Evolutionary conservation across 1,140 invertebrate species (phyloP).

Genomic region (Hypsibius dujardini): DNA sequence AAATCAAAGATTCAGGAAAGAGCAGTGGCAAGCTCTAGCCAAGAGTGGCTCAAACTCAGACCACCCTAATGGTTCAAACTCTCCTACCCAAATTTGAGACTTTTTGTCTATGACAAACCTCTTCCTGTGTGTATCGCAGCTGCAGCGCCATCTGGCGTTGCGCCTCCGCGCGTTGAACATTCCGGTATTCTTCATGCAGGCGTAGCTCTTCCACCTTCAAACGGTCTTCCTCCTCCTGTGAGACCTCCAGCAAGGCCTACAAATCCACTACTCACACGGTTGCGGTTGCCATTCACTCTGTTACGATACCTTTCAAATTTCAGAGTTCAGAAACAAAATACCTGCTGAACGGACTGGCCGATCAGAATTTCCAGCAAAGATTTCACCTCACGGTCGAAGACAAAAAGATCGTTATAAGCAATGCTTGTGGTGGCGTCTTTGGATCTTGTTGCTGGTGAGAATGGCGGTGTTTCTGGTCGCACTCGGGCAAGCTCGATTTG

Average conservation of each 20-base stretch:
- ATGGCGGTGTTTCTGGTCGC: background rate
- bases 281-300: no score
- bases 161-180: background rate
- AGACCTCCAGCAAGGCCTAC: conserved; percentile 8
- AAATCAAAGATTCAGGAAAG: no score
- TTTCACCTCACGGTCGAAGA: conserved; percentile 2
- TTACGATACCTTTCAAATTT: no score
- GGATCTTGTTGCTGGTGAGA: background rate
- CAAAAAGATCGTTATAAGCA: background rate
- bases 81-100: no score
- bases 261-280: background rate
- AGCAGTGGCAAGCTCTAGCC: no score
- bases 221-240: background rate
- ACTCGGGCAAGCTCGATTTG: background rate
- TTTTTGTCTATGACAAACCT: background rate
- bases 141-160: background rate
- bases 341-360: background rate
- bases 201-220: background rate
- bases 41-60: no score
- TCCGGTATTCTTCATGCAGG: background rate
- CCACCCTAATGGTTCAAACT: no score
- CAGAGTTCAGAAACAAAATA: background rate
- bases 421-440: background rate
- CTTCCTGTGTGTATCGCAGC: background rate
- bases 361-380: conserved; percentile 4